Conservation (phyloP, 35 echinoderm and acorn worm genomes). For the Patiria miniata region DNA sequence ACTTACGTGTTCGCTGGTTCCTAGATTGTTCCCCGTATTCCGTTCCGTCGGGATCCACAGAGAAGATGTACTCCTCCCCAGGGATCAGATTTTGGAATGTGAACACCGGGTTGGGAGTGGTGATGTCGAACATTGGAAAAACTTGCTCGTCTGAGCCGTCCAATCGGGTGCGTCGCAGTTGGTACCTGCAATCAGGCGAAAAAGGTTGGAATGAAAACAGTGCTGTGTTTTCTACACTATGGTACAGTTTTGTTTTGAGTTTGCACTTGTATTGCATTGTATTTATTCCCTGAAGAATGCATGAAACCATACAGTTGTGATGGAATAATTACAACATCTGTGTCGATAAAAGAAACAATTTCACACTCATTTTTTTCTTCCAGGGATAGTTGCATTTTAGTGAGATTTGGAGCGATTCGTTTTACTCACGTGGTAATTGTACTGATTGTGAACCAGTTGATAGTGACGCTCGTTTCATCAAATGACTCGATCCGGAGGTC, state of each 20-base stretch:
- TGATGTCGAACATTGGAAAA: not conserved
- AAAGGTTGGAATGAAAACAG: not conserved
- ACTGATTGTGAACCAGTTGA: conserved; percentile 27
- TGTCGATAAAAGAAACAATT: no score
- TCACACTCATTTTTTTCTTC: no score
- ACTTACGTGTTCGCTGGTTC: conserved; percentile 41
- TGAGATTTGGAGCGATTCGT: no score
- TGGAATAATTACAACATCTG: no score
- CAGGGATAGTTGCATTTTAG: no score
- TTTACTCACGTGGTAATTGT: conserved; percentile 14
- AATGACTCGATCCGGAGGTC: conserved; percentile 27
- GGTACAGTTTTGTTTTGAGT: no score
- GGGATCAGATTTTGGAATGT: conserved; percentile 19
- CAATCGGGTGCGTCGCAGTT: not conserved
- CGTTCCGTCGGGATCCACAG: not conserved
- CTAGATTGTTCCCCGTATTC: not conserved
- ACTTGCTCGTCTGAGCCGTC: not conserved
- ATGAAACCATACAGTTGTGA: no score
- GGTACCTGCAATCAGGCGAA: not conserved
- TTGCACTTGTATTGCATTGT: no score
- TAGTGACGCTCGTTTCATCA: not conserved
- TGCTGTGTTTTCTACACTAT: no score
- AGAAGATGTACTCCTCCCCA: conserved; percentile 37
- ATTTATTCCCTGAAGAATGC: no score
- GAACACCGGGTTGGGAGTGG: conserved; percentile 2